These are phyloP conservation scores for Lucilia sericata DNA, from an alignment of 1,140 invertebrate species.

Conservation along the genomic window DNA sequence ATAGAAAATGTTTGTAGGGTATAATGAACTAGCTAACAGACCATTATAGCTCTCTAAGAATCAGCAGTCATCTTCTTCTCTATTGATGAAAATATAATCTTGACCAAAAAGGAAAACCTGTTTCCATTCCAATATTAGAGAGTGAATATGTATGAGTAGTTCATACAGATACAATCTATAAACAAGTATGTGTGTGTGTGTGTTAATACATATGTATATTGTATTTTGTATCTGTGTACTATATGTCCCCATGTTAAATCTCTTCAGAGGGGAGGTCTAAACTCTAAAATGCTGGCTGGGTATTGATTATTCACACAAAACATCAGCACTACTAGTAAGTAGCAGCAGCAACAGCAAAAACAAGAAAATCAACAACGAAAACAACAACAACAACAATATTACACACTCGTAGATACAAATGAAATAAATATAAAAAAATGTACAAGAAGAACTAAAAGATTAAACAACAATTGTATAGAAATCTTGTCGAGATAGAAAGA, in stretches of 20 bases:
- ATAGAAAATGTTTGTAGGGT: no score
- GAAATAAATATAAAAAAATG: not conserved
- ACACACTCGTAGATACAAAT: not conserved
- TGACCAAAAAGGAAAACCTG: not conserved
- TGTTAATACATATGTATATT: no score
- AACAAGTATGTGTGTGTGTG: not conserved
- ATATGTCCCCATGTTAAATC: not conserved
- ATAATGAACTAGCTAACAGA: not conserved
- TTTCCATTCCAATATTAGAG: not conserved
- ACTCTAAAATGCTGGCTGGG: constrained; percentile 11
- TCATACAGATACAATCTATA: no score
- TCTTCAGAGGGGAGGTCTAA: not conserved
- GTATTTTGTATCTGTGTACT: not conserved
- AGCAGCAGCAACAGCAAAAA: not conserved
- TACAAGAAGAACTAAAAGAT: constrained; percentile 1
- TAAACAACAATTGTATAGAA: not conserved
- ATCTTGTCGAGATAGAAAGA: constrained; percentile 14
- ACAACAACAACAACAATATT: no score
- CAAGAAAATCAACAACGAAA: not conserved
- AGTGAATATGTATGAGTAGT: no score
- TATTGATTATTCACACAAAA: constrained; percentile 26
- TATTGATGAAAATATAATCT: not conserved
- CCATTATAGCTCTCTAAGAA: constrained; percentile 2
- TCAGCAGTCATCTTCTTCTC: constrained; percentile 32
- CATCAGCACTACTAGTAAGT: not conserved